Evolutionary conservation across 2,113 vertebrate genomes (phyloP).

Genomic region (Tympanuchus pallidicinctus): DNA sequence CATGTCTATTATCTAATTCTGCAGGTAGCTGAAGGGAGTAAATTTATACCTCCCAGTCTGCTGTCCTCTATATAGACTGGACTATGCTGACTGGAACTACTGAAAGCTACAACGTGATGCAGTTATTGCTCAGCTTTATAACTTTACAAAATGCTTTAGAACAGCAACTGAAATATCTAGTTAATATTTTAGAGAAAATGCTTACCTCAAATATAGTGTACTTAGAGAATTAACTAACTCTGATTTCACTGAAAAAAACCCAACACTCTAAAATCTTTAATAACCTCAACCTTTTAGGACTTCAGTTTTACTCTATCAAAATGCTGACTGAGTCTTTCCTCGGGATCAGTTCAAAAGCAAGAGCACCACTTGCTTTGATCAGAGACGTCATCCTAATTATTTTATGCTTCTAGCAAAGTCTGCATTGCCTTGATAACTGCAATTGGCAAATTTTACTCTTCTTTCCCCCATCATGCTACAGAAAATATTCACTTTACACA

Average conservation of each 20-base stretch:
- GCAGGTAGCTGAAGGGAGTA: neutral
- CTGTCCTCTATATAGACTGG: neutral
- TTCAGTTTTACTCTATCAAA: constrained; percentile 35
- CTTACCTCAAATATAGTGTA: constrained; percentile 12
- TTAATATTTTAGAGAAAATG: constrained; percentile 22
- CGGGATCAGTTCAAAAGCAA: constrained; percentile 25
- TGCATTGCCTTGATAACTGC: constrained; percentile 4
- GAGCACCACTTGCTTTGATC: constrained; percentile 42
- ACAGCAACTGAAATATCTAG: neutral
- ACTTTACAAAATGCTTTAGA: neutral
- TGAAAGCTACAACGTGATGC: neutral
- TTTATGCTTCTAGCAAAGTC: neutral
- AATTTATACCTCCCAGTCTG: neutral
- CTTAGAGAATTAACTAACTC: constrained; percentile 29
- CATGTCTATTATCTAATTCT: neutral
- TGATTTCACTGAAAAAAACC: neutral
- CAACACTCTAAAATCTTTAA: constrained; percentile 21
- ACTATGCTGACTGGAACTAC: neutral
- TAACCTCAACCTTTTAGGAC: constrained; percentile 43
- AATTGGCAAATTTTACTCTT: neutral
- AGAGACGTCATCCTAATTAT: constrained; percentile 39
- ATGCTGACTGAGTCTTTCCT: constrained; percentile 41
- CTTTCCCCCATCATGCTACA: neutral
- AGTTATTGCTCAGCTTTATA: neutral
- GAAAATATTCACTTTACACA: neutral